Conservation (phyloP, 2,888 invertebrate genomes). For the Drosophila seclusa region DNA sequence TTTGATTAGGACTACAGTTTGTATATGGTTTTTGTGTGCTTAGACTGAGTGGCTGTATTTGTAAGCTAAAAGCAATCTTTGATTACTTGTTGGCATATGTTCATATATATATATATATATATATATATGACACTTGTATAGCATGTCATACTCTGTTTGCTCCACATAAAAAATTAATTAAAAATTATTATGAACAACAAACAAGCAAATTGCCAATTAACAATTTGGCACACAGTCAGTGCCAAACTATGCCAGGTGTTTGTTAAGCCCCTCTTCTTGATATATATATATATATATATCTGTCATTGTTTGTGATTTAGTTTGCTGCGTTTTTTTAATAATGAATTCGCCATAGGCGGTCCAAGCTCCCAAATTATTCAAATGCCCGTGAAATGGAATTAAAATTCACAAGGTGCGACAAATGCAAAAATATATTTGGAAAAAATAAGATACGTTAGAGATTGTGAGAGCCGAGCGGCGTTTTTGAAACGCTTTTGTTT, state of each 20-base stretch:
- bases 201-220: not conserved
- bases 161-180: not conserved
- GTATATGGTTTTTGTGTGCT: conserved; percentile 1
- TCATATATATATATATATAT: not conserved
- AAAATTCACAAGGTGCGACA: conserved; percentile 47
- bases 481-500: conserved; percentile 8
- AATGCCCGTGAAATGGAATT: conserved; percentile 37
- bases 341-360: conserved; percentile 73
- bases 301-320: conserved; percentile 52
- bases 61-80: not conserved
- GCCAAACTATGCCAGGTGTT: conserved; percentile 43
- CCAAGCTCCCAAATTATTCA: conserved; percentile 20
- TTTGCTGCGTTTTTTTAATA: conserved; percentile 61
- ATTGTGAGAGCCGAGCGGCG: not conserved
- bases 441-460: not conserved
- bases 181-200: not conserved
- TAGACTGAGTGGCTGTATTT: not conserved
- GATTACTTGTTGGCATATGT: not conserved
- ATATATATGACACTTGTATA: not conserved
- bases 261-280: conserved; percentile 2
- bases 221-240: not conserved
- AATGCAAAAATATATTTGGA: conserved; percentile 62
- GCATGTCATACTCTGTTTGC: not conserved
- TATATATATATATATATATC: conserved; percentile 6
- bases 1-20: conserved; percentile 44